Base-by-base conservation (phyloP, 2,797 vertebrate species). In the Channa striata region DNA sequence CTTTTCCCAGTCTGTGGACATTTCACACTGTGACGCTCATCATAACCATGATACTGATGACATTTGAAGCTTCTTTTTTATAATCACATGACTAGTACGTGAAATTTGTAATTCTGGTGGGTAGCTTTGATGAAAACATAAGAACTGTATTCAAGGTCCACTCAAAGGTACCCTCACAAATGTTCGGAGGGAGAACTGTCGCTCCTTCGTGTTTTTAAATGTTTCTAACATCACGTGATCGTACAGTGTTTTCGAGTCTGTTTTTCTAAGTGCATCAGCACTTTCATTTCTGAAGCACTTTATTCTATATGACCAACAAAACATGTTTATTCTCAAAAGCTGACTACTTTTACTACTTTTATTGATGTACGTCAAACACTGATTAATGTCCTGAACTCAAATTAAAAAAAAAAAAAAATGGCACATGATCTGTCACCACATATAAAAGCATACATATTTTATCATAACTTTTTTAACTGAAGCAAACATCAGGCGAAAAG, bases 401-500 rank as follows among this genome's bases (percentile, higher is more conserved):
- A 40, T 21, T 19, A 10, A 40, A 42, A 74, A 40, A 23, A 46
- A 62, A 66, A 39, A 20, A 25, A 84, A 82, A 57, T 30, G 72
- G 54, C 67, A 46, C 51, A 34, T 66, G 47, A 48, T 70, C 63
- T 53, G 64, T 60, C 39, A 37, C 8, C 53, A 54, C 52, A 25
- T 61, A 47, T 40, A 1, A 1, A 54, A 39, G 52, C 25, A 53
- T 11, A 23, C 9, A 60, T n/a, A 53, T 56, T 47, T 69, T 1
- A 59, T 19, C 25, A 17, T 61, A 25, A 6, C 14, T 47, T 72
- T 46, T 42, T 3, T 63, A 68, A 57, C 17, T 2, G 6, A 30
- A 64, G 19, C 39, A 56, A 65, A 43, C 14, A 51, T 63, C 30
- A 59, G 65, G 69, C 23, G 21, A 48, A 72, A 86, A 83, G 85